Base-by-base conservation (phyloP, 1,140 invertebrate species). In the Trypoxylus dichotomus region DNA sequence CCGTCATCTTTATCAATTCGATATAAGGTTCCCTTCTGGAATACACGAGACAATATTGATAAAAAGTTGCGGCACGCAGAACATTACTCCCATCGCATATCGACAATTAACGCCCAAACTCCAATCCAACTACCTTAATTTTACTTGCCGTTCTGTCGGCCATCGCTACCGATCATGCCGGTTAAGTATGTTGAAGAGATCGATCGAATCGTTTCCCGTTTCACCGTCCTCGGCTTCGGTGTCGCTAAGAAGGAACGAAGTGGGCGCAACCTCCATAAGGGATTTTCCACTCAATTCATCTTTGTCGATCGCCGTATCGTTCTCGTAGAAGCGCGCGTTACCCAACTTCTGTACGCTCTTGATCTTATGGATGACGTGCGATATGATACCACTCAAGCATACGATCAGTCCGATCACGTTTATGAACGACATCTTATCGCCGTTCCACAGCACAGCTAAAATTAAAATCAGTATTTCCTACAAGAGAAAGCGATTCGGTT, bases 381-480 rank as follows among this genome's bases (percentile, higher is more conserved):
- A 88, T 10, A 89, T 89, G 81, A 99, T 98, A 74, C 98, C 98
- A 72, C 92, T 87, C 78, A 99, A 87, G 85, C 97, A 99, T 11
- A 98, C 87, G 8, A 94, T 85, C 43, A 99, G 86, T 2, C 98
- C 98, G 25, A 95, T 86, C 21, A 94, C 90, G 87, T 99, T 99
- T 1, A 98, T 87, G 1, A 88, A 83, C 78, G 91, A 95, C 82
- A 99, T 91, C 81, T 91, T 87, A 86, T 99, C 97, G 15, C 95
- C 94, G 84, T 95, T 96, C 76, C 93, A 90, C 81, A 92, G 89
- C 77, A 96, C 92, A 13, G 97, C 97, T 82, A 99, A 86, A 8
- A 93, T 90, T 78, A 99, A 86, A 79, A 95, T 96, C 83, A 93
- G 93, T 81, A 98, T 92, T 91, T 99, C 97, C 96, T 97, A 85